These are phyloP conservation scores for Ciconia nigra DNA, from an alignment of 2,797 vertebrate genomes.

Conservation along the genomic window DNA sequence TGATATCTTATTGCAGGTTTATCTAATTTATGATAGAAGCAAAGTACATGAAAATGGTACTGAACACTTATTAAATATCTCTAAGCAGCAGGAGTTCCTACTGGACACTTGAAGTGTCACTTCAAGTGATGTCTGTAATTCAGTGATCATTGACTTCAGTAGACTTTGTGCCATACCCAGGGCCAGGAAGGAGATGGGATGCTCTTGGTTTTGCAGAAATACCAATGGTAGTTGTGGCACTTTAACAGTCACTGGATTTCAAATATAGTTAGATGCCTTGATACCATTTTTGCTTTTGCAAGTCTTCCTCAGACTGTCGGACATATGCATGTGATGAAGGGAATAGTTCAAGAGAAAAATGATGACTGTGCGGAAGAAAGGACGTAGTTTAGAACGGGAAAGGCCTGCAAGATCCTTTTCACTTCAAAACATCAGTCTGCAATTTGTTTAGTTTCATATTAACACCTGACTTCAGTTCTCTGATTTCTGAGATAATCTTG, in stretches of 20 bases:
- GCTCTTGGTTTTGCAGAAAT: neutral
- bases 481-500: neutral
- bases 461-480: neutral
- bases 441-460: neutral
- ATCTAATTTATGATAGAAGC: neutral
- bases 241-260: neutral
- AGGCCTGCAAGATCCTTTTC: neutral
- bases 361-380: neutral
- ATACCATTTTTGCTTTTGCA: neutral
- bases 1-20: neutral
- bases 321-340: neutral
- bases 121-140: neutral
- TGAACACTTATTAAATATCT: neutral
- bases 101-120: neutral
- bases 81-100: neutral
- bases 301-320: neutral
- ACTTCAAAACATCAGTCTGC: neutral
- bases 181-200: neutral
- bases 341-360: neutral
- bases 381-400: neutral
- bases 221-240: neutral
- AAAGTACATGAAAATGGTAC: neutral
- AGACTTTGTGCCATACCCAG: neutral
- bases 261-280: neutral
- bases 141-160: neutral